phyloP scores from a whole-genome alignment of 2,797 vertebrate species.

The Sphenopsis melanotis region DNA sequence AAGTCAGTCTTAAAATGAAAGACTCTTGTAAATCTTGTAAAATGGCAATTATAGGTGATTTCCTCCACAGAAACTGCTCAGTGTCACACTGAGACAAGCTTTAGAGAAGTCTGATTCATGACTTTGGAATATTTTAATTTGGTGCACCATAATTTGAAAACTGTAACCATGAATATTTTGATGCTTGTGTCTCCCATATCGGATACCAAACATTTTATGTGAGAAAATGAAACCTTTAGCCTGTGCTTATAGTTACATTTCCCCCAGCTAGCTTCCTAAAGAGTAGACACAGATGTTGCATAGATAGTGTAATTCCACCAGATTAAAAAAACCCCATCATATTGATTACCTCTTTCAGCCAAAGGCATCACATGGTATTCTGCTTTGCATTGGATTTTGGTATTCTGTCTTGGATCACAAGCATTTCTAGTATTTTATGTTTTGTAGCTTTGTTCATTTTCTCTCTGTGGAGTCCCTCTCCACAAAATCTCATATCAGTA shows the following conservation, averaged over 20 bases:
- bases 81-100: background rate
- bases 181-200: background rate
- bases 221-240: background rate
- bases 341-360: background rate
- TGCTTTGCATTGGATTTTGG: background rate
- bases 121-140: background rate
- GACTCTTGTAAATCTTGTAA: background rate
- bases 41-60: slow-evolving; percentile 11
- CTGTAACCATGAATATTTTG: background rate
- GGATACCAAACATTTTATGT: background rate
- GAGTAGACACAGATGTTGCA: background rate
- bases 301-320: background rate
- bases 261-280: background rate
- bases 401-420: background rate
- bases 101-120: background rate
- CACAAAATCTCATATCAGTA: background rate
- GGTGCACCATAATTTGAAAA: background rate
- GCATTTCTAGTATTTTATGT: background rate
- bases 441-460: background rate
- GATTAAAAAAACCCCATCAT: background rate
- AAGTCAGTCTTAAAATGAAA: background rate
- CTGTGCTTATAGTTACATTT: background rate
- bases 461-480: background rate
- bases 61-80: background rate
- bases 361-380: background rate